These are phyloP conservation scores for Tryphoninae sp. DNA, from an alignment of 2,888 invertebrate species.

Conservation along the genomic window DNA sequence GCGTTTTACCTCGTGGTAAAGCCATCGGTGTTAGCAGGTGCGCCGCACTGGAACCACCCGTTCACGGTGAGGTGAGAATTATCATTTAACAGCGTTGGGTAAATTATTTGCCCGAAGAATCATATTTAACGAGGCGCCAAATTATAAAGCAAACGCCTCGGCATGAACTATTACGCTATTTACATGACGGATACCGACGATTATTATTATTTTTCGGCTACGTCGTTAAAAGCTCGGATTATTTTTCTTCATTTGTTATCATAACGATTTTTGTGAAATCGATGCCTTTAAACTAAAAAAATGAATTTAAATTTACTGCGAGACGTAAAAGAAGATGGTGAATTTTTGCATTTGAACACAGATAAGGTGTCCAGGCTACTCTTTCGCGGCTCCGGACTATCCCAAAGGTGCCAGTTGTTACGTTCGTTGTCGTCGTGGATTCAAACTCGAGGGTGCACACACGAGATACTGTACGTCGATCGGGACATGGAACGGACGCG, in stretches of 20 bases:
- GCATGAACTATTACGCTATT: constrained; percentile 22
- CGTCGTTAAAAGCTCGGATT: too few relatives aligned
- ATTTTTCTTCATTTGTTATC: neutral
- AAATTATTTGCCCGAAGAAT: constrained; percentile 27
- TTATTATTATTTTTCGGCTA: too few relatives aligned
- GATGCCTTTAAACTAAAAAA: constrained; percentile 10
- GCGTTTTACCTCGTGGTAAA: constrained; percentile 68
- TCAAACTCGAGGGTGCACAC: constrained; percentile 82
- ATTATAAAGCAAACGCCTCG: constrained; percentile 40
- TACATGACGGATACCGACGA: too few relatives aligned
- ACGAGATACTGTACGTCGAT: constrained; percentile 82
- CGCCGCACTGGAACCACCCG: constrained; percentile 71
- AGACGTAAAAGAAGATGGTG: neutral
- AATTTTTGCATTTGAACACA: constrained; percentile 59
- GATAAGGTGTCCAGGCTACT: constrained; percentile 78
- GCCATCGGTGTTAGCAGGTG: constrained; percentile 70
- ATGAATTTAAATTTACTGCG: too few relatives aligned
- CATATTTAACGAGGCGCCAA: constrained; percentile 46
- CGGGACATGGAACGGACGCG: constrained; percentile 83
- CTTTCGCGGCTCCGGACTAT: constrained; percentile 74
- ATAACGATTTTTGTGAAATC: neutral
- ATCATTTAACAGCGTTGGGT: constrained; percentile 27
- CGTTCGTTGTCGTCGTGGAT: constrained; percentile 83
- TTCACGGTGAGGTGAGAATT: constrained; percentile 74
- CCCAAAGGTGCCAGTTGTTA: constrained; percentile 81